Conservation (phyloP, 2,797 vertebrate genomes). For the Urophycis tenuis region DNA sequence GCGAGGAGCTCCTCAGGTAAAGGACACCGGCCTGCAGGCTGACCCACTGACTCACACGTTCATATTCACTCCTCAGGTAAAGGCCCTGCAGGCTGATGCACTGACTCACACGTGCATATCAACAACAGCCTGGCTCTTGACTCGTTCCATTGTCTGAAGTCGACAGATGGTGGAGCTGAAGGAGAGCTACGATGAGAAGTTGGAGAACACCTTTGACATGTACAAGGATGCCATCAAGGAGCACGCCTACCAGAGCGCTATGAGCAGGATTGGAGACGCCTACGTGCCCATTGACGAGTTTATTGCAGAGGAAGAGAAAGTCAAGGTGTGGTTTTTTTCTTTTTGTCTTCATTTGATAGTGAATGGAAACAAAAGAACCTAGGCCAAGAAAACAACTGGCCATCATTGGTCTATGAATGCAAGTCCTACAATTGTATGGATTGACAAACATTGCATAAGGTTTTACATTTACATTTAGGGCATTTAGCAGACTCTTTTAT, state of each 20-base stretch:
- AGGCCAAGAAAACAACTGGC: not conserved
- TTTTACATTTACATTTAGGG: too few species aligned
- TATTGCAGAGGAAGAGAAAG: slow-evolving; percentile 77
- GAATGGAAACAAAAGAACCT: not conserved
- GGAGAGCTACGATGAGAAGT: slow-evolving; percentile 80
- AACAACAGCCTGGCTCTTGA: not conserved
- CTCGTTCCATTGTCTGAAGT: slow-evolving; percentile 50
- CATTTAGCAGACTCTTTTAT: too few species aligned
- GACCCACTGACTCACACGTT: not conserved
- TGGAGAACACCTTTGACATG: slow-evolving; percentile 86
- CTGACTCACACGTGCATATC: not conserved
- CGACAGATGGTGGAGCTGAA: slow-evolving; percentile 79
- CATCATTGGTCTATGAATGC: not conserved
- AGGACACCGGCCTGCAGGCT: not conserved
- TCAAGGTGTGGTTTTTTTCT: slow-evolving; percentile 64
- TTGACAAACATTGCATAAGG: not conserved
- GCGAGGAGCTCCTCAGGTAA: slow-evolving; percentile 78
- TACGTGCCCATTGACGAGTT: slow-evolving; percentile 82
- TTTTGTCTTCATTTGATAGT: not conserved
- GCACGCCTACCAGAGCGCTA: slow-evolving; percentile 80
- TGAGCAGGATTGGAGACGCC: slow-evolving; percentile 79
- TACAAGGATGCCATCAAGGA: slow-evolving; percentile 88
- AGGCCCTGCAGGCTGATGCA: too few species aligned
- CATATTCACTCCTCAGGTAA: not conserved
- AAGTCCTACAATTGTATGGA: too few species aligned